A percentile compares a stretch with the other conserved stretches of the same genome.
phyloP scores from a whole-genome alignment of 2,888 invertebrate species.

The Sinodicranocentrus sp. region DNA sequence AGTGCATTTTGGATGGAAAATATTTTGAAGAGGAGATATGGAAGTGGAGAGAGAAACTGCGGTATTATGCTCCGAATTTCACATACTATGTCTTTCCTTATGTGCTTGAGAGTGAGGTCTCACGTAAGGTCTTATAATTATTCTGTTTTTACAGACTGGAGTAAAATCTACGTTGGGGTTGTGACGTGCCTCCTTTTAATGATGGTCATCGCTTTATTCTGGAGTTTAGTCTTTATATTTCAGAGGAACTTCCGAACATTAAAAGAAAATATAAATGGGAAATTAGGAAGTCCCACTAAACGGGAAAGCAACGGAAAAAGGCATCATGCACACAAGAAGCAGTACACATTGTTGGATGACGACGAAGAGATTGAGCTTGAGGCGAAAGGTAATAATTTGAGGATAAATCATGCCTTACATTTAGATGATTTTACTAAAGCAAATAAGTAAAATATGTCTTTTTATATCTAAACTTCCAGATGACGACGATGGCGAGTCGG shows the following conservation, averaged over 20 bases:
- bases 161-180: conserved; percentile 93
- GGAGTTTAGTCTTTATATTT: conserved; percentile 84
- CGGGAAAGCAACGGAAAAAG: conserved; percentile 69
- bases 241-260: conserved; percentile 77
- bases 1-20: conserved; percentile 99
- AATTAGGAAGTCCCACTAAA: conserved; percentile 38
- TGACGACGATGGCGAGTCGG: conserved; percentile 82
- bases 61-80: too few relatives aligned
- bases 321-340: conserved; percentile 78
- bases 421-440: too few relatives aligned
- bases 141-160: conserved; percentile 88
- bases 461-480: conserved; percentile 64
- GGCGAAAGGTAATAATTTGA: conserved; percentile 82
- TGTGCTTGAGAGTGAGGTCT: too few relatives aligned
- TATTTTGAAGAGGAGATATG: conserved; percentile 83
- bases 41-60: conserved; percentile 88
- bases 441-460: too few relatives aligned
- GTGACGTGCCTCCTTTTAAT: conserved; percentile 82
- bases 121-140: too few relatives aligned
- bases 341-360: conserved; percentile 85
- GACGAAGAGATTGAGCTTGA: conserved; percentile 79
- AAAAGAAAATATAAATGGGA: conserved; percentile 76
- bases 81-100: too few relatives aligned
- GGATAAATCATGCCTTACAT: not conserved
- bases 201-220: conserved; percentile 83